Conservation (phyloP, 2,797 vertebrate genomes). For the Pseudochaenichthys georgianus region DNA sequence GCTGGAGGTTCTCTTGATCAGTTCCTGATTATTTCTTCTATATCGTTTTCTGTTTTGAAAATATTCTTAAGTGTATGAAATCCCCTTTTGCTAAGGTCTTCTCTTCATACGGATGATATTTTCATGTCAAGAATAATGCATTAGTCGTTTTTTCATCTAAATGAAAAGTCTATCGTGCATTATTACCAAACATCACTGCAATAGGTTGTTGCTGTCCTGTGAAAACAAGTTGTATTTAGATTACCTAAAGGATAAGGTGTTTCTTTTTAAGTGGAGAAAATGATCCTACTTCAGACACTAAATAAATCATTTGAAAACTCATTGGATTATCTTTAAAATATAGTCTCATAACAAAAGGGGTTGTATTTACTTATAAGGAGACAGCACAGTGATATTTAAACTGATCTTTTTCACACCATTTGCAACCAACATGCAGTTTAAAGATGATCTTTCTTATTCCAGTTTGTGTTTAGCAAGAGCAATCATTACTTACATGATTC, state of each 20-base stretch:
- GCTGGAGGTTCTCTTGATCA: constrained; percentile 12
- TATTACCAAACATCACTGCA: constrained; percentile 14
- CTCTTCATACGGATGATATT: constrained; percentile 8
- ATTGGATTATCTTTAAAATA: constrained; percentile 7
- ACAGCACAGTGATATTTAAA: not conserved
- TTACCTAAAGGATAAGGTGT: not conserved
- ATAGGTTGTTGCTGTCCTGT: constrained; percentile 20
- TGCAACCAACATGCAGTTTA: not conserved
- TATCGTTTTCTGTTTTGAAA: constrained; percentile 5
- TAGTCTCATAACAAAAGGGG: not conserved
- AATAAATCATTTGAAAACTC: constrained; percentile 6
- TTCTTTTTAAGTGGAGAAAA: not conserved
- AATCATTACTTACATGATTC: constrained; percentile 19
- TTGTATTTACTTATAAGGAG: no score
- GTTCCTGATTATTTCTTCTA: constrained; percentile 24
- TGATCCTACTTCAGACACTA: not conserved
- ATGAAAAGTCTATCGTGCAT: not conserved
- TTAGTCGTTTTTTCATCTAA: no score
- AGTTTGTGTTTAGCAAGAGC: not conserved
- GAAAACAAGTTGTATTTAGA: constrained; percentile 2
- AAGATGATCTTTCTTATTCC: constrained; percentile 25
- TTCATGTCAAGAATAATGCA: no score
- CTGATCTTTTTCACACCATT: constrained; percentile 5
- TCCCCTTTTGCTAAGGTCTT: constrained; percentile 26
- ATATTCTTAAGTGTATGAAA: constrained; percentile 2